Evolutionary conservation across 2,113 vertebrate species (phyloP).

Genomic region (Jacana jacana): DNA sequence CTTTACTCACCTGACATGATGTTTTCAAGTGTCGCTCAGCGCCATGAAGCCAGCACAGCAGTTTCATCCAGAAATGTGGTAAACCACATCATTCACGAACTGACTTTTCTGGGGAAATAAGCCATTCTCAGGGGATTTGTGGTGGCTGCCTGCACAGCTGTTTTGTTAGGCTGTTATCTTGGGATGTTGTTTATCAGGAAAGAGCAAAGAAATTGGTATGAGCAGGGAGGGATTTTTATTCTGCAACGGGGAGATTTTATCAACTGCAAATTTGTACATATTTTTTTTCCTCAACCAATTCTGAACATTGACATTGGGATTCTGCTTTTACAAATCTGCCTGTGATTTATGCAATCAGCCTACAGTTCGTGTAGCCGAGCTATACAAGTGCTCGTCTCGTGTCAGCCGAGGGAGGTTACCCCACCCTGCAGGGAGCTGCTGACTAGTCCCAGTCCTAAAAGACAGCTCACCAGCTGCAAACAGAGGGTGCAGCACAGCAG

Average conservation of each 20-base stretch:
- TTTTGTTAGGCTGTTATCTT: not conserved
- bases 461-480: not conserved
- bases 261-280: not conserved
- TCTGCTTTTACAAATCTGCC: not conserved
- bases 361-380: not conserved
- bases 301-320: rapidly evolving
- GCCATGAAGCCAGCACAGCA: not conserved
- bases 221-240: not conserved
- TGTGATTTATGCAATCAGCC: not conserved
- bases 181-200: not conserved
- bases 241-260: not conserved
- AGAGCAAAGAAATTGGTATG: not conserved
- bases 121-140: not conserved
- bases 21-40: not conserved
- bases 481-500: not conserved
- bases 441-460: not conserved
- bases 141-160: not conserved
- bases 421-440: not conserved
- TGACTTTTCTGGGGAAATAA: not conserved
- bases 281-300: not conserved
- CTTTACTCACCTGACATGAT: not conserved
- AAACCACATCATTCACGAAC: not conserved
- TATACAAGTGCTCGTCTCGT: rapidly evolving
- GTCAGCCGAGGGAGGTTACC: not conserved
- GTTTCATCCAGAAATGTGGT: not conserved